Conservation (phyloP, 2,113 vertebrate species). For the Gambusia holbrooki region DNA sequence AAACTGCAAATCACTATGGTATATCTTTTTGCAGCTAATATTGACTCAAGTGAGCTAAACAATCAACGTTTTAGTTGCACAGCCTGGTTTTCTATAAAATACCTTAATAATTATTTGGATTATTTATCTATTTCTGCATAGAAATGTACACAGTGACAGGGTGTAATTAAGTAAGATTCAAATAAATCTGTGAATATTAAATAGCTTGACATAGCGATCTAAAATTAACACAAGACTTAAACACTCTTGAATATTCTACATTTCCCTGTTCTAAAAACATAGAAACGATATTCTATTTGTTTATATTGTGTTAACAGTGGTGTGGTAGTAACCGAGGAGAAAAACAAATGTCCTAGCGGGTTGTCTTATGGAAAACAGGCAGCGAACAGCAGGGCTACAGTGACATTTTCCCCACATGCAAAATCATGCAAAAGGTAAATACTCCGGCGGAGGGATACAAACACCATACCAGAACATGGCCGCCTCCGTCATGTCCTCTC, state of each 20-base stretch:
- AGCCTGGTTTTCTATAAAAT: not conserved
- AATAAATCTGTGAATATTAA: not conserved
- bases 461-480: conserved; percentile 79
- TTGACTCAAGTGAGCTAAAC: not conserved
- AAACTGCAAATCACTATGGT: not conserved
- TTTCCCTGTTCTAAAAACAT: not conserved
- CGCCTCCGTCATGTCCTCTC: conserved; percentile 80
- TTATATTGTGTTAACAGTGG: not conserved
- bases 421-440: conserved; percentile 83
- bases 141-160: not conserved
- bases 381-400: conserved; percentile 56
- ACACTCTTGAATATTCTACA: not conserved
- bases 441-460: conserved; percentile 81
- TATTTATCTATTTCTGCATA: not conserved
- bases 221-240: conserved; percentile 9
- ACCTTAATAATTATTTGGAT: too few species aligned
- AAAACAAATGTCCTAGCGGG: conserved; percentile 61
- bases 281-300: not conserved
- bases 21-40: not conserved
- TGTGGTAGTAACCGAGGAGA: conserved; percentile 11
- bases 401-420: conserved; percentile 80
- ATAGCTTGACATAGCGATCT: not conserved
- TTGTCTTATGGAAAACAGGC: conserved; percentile 59
- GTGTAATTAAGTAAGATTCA: too few species aligned
- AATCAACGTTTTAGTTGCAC: not conserved